Base-by-base conservation (phyloP, 2,797 vertebrate species). In the Synaphobranchus kaupii region DNA sequence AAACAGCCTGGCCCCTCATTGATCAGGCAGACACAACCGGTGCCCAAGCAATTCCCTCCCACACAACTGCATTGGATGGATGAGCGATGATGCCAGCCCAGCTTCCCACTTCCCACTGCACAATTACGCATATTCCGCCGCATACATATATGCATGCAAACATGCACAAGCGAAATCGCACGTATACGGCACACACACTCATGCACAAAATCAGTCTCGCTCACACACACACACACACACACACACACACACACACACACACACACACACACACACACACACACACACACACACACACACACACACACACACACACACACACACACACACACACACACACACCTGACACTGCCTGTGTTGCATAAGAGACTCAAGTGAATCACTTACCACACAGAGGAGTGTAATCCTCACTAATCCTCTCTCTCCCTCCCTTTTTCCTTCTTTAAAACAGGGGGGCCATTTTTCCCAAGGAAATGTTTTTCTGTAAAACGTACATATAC, bases 321-420 rank as follows among this genome's bases (percentile, higher is more conserved):
- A 20, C 15, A 68, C 63, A 85, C 68, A 17, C 71, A 39, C 28
- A 39, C 28, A 83, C 52, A 83, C 54, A 34, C 17, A 83, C 44
- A 71, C 83, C 68, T 48, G 47, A 86, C 56, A 89, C 91, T 92
- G 92, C 92, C 90, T 54, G 86, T 87, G 91, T 94, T 95, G 92
- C 91, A 25, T 93, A 95, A 95, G 90, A 25, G 89, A 92, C 91
- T 92, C 91, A 91, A 94, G 93, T 90, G 92, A 95, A 93, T 95
- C 93, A 93, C 92, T 94, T 92, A 93, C 90, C 90, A 90, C 90
- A 93, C 89, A 94, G 92, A 90, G 88, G 93, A 89, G 89, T 92
- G 89, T 94, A 94, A 95, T 95, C 94, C 47, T 47, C 44, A 48
- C 76, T 80, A 80, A 80, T 80, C 76, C 76, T 25, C 47, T 10